Percentiles rank a stretch among this genome's conserved stretches.
phyloP scores from a whole-genome alignment of 1,140 invertebrate species.

The Heliothis subflexa region DNA sequence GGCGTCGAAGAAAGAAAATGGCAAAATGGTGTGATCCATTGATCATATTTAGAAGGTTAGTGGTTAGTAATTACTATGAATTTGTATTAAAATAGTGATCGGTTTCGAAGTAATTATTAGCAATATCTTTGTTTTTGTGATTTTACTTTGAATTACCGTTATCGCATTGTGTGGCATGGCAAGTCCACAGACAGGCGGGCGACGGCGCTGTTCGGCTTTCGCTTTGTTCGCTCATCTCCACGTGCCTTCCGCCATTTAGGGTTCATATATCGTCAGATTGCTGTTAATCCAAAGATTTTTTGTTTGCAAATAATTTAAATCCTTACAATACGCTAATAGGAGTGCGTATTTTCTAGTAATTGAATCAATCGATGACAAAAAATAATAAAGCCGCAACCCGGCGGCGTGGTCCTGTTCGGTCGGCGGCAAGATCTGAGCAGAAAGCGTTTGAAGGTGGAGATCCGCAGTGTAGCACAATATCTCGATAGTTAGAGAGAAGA shows the following conservation, averaged over 20 bases:
- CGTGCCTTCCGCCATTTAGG: conserved; percentile 84
- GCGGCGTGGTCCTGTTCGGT: conserved; percentile 51
- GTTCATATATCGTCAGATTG: conserved; percentile 36
- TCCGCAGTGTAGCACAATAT: background rate
- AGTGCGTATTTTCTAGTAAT: conserved; percentile 29
- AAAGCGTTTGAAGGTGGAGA: background rate
- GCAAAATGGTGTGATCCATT: conserved; percentile 77
- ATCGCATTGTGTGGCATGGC: conserved; percentile 64
- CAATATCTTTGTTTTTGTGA: conserved; percentile 43
- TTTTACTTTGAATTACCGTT: conserved; percentile 67
- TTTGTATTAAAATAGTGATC: background rate
- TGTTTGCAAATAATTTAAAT: conserved; percentile 4
- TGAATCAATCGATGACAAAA: conserved; percentile 13
- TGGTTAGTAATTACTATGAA: conserved; percentile 43
- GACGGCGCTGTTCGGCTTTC: conserved; percentile 71
- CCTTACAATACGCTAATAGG: background rate
- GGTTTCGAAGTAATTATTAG: background rate
- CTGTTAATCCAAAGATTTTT: background rate
- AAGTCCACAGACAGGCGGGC: conserved; percentile 58
- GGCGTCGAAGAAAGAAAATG: conserved; percentile 73
- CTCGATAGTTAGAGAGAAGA: background rate
- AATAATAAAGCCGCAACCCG: conserved; percentile 33
- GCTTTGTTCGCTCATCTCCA: conserved; percentile 84
- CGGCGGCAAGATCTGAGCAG: conserved; percentile 42
- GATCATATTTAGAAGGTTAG: conserved; percentile 79